A percentile compares a stretch with the other conserved stretches of the same genome.
Evolutionary conservation across 2,888 invertebrate species (phyloP).

Genomic region (Gymnosoma rotundatum): DNA sequence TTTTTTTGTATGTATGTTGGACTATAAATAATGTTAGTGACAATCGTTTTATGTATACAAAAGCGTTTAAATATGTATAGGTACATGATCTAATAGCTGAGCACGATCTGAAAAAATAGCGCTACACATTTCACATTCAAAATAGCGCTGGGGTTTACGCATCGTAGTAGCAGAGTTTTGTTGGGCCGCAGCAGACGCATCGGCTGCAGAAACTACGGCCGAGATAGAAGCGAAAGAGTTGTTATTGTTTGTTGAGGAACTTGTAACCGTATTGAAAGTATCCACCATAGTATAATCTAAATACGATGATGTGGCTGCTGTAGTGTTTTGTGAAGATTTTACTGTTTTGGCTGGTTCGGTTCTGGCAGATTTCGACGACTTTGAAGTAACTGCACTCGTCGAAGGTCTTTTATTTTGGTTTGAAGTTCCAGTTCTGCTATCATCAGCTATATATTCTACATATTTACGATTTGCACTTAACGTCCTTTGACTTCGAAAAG

Average conservation of each 20-base stretch:
- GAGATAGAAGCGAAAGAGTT: conserved; percentile 66
- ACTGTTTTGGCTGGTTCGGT: conserved; percentile 40
- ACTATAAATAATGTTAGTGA: not conserved
- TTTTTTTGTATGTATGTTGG: conserved; percentile 16
- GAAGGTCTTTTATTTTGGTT: conserved; percentile 17
- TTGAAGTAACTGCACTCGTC: not conserved
- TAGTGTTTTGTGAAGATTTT: conserved; percentile 40
- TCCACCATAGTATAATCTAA: conserved; percentile 75
- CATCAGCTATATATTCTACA: conserved; percentile 72
- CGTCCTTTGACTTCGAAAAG: conserved; percentile 51
- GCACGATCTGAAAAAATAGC: conserved; percentile 89
- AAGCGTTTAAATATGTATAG: conserved; percentile 86
- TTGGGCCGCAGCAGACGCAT: conserved; percentile 72
- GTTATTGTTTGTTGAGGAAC: conserved; percentile 68
- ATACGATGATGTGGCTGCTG: conserved; percentile 68
- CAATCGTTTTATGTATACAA: not conserved
- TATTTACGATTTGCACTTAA: conserved; percentile 75
- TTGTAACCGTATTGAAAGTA: conserved; percentile 70
- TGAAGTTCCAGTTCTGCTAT: not conserved
- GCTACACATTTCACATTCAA: conserved; percentile 92
- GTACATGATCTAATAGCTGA: conserved; percentile 89
- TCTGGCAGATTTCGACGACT: conserved; percentile 43
- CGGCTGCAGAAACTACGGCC: conserved; percentile 75
- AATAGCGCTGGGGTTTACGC: conserved; percentile 82
- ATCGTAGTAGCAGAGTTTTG: conserved; percentile 53